Evolutionary conservation across 2,888 invertebrate genomes (phyloP).

Genomic region (Thelaira solivaga): DNA sequence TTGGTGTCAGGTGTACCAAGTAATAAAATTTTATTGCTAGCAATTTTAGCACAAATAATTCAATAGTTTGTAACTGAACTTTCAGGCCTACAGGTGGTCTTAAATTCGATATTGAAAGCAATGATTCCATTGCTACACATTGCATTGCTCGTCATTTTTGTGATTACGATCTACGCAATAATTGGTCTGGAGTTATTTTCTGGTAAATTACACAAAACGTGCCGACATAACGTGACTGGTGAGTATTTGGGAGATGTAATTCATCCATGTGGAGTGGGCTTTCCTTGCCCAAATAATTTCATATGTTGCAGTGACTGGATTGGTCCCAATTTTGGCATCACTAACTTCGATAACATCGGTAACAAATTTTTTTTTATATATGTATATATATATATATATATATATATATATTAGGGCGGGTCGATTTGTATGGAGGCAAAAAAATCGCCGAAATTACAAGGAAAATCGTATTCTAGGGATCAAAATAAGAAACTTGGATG

Average conservation of each 20-base stretch:
- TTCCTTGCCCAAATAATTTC: constrained; percentile 82
- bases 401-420: too few relatives aligned
- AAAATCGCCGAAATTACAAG: too few relatives aligned
- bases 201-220: constrained; percentile 97
- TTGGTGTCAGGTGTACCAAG: constrained; percentile 99
- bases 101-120: constrained; percentile 99
- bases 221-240: constrained; percentile 86
- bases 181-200: constrained; percentile 99
- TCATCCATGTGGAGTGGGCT: constrained; percentile 91
- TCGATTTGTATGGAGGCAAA: too few relatives aligned
- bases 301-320: constrained; percentile 88
- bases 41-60: background rate
- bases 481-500: too few relatives aligned
- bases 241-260: constrained; percentile 91
- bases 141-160: constrained; percentile 98
- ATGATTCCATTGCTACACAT: constrained; percentile 99
- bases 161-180: constrained; percentile 99
- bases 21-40: constrained; percentile 84
- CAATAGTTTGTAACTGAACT: too few relatives aligned
- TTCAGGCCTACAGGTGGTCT: constrained; percentile 98
- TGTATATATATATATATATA: too few relatives aligned
- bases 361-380: too few relatives aligned
- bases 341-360: constrained; percentile 99
- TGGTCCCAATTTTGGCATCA: constrained; percentile 96
- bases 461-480: too few relatives aligned